Evolutionary conservation across 1,140 invertebrate genomes (phyloP), one percentile per base, ranked within the genome.

Genomic region (Pseudoatta argentina): DNA sequence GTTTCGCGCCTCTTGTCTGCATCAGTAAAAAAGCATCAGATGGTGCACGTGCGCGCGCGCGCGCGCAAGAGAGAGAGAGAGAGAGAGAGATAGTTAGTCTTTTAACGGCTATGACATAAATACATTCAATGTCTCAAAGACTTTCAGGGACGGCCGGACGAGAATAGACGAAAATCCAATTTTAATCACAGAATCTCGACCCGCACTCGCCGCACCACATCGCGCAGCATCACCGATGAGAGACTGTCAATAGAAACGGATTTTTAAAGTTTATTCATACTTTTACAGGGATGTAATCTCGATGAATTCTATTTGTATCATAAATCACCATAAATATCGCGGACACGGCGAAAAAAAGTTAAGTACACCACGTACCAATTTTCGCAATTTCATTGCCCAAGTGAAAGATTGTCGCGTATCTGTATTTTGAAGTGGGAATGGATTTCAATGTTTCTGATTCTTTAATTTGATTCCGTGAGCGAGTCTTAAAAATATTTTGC

Each of bases 111-210:
- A 64, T 61, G 79, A 86, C 86, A 75, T 76, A 91, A 91, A 88
- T 91, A 88, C 61, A 44, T 61, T 55, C 48, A 59, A 64, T 82
- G 85, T 87, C 81, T 87, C 72, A 77, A 87, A 91, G 91, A 86
- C 86, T 88, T 88, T 91, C 91, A 91, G 86, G 90, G 88, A 73
- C 91, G 77, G 24, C 4, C 71, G 27, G 85, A 85, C 85, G 66
- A 87, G 85, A 91, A 91, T 91, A 91, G 88, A 88, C 81, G 85
- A 88, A 91, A 89, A 90, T 91, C 85, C 88, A 91, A 91, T 89
- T 91, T 91, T 91, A 91, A 91, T 90, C 90, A 39, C 87, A 78
- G 88, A 89, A 91, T 83, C 81, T 88, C 79, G 64, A 86, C 72
- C 61, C 79, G 24, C 24, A 1, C 24, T 24, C 24, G 18, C 24